phyloP scores from a whole-genome alignment of 1,140 invertebrate genomes.

The Euura saliciscinereae region DNA sequence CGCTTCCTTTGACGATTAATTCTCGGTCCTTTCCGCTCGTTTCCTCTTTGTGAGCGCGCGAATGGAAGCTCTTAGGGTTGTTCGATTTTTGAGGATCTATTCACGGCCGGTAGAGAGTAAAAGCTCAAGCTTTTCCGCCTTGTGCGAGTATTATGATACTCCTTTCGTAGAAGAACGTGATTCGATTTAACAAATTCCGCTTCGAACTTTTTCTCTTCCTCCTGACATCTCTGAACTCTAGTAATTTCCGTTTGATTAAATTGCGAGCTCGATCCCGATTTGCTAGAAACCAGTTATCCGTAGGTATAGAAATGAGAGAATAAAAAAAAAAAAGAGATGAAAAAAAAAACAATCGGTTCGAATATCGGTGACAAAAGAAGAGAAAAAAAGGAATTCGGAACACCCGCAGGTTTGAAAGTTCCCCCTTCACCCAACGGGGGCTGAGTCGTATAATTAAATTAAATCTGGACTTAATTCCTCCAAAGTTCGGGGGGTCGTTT shows the following conservation, averaged over 20 bases:
- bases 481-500: conserved; percentile 7
- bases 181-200: conserved; percentile 57
- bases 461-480: conserved; percentile 41
- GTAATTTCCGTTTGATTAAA: conserved; percentile 56
- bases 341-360: not conserved
- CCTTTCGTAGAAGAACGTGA: conserved; percentile 40
- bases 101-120: conserved; percentile 15
- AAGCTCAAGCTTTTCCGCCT: conserved; percentile 7
- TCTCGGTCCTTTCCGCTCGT: not conserved
- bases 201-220: conserved; percentile 51
- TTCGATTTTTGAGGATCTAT: conserved; percentile 1
- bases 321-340: not conserved
- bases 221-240: conserved; percentile 44
- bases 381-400: conserved; percentile 19
- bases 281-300: too few relatives aligned
- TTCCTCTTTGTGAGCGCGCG: not conserved
- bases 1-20: not conserved
- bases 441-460: conserved; percentile 44
- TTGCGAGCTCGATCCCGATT: conserved; percentile 8
- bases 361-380: not conserved
- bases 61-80: not conserved
- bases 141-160: conserved; percentile 13
- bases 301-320: conserved; percentile 13
- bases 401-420: not conserved
- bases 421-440: not conserved